Evolutionary conservation across 2,113 vertebrate genomes (phyloP).

Genomic region (Aleadryas rufinucha): DNA sequence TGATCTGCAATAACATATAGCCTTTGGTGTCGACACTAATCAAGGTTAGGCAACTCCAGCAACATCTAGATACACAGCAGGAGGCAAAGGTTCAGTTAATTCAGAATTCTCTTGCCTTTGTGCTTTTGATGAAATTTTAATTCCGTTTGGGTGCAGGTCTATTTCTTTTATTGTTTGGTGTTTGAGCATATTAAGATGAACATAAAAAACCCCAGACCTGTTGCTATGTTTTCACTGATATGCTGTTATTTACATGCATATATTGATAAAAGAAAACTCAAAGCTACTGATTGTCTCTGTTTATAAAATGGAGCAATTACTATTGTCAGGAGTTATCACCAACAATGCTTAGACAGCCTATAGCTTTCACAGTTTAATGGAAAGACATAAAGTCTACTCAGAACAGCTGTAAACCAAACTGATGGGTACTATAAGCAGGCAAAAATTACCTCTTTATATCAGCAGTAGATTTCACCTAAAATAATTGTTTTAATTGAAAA

Average conservation of each 20-base stretch:
- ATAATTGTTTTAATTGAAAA: not conserved
- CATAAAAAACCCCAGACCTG: not conserved
- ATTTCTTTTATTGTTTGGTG: not conserved
- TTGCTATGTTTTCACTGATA: not conserved
- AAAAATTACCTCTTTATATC: not conserved
- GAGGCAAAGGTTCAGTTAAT: conserved; percentile 58
- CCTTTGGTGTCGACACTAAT: conserved; percentile 59
- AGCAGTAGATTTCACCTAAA: not conserved
- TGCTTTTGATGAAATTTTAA: conserved; percentile 67
- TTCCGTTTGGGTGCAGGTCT: conserved; percentile 42
- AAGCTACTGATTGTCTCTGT: not conserved
- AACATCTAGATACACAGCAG: conserved; percentile 52
- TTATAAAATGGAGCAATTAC: not conserved
- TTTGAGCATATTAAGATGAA: conserved; percentile 12
- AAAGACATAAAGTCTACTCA: not conserved
- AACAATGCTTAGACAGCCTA: not conserved
- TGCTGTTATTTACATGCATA: not conserved
- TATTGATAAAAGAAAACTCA: not conserved
- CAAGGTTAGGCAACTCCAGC: conserved; percentile 47
- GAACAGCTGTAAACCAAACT: not conserved
- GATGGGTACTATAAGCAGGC: not conserved
- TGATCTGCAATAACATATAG: conserved; percentile 47
- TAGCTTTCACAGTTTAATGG: not conserved
- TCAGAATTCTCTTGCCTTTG: conserved; percentile 43
- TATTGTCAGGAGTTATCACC: not conserved